Conservation (phyloP, 2,888 invertebrate genomes). For the Agonum fuliginosum region DNA sequence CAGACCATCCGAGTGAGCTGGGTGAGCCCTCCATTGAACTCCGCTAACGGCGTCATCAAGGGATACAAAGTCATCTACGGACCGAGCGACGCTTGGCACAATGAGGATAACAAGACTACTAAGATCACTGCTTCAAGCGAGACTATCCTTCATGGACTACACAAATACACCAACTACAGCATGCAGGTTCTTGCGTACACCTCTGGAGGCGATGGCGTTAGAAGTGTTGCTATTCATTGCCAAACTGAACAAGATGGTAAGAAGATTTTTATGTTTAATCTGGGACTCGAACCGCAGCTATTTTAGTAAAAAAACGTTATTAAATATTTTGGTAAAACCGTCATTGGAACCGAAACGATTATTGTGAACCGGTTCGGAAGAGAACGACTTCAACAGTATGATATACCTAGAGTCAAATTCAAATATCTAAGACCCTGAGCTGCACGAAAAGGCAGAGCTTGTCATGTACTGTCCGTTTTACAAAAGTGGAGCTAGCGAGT, state of each 20-base stretch:
- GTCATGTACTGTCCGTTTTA: too few relatives aligned
- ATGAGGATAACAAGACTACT: slow-evolving; percentile 92
- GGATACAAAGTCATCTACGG: slow-evolving; percentile 96
- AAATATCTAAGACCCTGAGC: too few relatives aligned
- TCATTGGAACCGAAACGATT: too few relatives aligned
- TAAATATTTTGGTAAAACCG: too few relatives aligned
- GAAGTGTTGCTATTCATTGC: slow-evolving; percentile 90
- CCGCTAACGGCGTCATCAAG: slow-evolving; percentile 95
- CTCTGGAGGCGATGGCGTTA: slow-evolving; percentile 95
- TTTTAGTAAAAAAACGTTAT: too few relatives aligned
- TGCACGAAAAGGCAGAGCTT: too few relatives aligned
- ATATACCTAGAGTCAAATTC: too few relatives aligned
- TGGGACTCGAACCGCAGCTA: too few relatives aligned
- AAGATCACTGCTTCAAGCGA: slow-evolving; percentile 95
- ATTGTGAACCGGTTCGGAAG: too few relatives aligned
- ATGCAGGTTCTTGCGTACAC: slow-evolving; percentile 97
- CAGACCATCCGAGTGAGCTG: slow-evolving; percentile 96
- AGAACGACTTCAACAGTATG: too few relatives aligned
- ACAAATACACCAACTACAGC: slow-evolving; percentile 97
- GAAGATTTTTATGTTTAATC: slow-evolving; percentile 42
- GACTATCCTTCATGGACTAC: slow-evolving; percentile 93
- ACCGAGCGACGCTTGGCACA: slow-evolving; percentile 94
- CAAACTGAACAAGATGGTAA: slow-evolving; percentile 96
- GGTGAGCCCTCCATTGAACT: slow-evolving; percentile 93
- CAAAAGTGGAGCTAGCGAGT: too few relatives aligned